Evolutionary conservation across 1,140 invertebrate genomes (phyloP).

Genomic region (Heliconius eleuchia): DNA sequence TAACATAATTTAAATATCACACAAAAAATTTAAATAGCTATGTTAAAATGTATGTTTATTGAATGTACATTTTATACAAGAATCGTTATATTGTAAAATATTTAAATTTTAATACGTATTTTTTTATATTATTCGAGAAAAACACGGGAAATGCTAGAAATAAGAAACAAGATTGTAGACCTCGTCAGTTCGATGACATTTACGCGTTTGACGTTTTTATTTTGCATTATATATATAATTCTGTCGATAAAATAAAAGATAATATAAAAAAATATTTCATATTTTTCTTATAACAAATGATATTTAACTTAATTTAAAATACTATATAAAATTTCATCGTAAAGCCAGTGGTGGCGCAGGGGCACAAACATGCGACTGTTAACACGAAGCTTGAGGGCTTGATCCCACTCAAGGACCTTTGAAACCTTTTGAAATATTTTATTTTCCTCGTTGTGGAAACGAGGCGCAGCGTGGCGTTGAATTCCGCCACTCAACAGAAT

Average conservation of each 20-base stretch:
- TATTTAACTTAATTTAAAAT: no score
- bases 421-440: no score
- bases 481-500: no score
- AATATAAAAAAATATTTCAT: no score
- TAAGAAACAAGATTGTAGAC: not conserved
- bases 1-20: constrained; percentile 9
- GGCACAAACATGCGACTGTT: no score
- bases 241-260: not conserved
- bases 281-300: no score
- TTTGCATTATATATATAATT: not conserved
- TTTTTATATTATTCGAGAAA: not conserved
- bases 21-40: not conserved
- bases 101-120: not conserved
- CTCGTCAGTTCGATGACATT: constrained; percentile 9
- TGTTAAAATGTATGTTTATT: not conserved
- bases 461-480: no score
- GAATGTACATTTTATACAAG: not conserved
- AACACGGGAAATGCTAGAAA: not conserved
- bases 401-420: no score
- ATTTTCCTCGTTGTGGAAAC: no score
- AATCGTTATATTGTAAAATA: not conserved
- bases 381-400: no score
- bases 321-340: no score
- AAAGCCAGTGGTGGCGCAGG: no score
- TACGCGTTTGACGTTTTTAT: constrained; percentile 7